phyloP scores from a whole-genome alignment of 2,113 vertebrate genomes.

The Speoplatyrhinus poulsoni region DNA sequence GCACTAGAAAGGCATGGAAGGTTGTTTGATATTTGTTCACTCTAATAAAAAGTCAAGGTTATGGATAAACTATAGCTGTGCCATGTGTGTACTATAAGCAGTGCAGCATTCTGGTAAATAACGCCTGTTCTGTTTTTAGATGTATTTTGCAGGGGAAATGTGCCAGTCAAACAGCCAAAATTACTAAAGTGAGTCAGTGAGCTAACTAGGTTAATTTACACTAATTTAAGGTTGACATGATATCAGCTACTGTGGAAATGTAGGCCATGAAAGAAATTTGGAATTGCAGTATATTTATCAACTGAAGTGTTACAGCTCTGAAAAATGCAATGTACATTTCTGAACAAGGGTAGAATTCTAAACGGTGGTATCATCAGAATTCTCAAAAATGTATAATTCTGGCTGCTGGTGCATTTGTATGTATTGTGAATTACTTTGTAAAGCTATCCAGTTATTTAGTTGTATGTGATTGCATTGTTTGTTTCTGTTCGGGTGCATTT shows the following conservation, averaged over 20 bases:
- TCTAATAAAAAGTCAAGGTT: constrained; percentile 7
- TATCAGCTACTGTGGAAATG: not conserved
- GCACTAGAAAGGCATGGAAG: not conserved
- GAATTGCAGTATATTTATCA: not conserved
- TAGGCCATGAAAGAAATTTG: not conserved
- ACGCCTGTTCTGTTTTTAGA: not conserved
- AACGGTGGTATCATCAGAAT: too few species aligned
- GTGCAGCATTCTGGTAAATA: not conserved
- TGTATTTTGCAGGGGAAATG: not conserved
- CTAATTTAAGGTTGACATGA: not conserved
- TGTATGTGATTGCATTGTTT: not conserved
- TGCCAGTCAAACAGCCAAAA: constrained; percentile 1
- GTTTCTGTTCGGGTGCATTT: too few species aligned
- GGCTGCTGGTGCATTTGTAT: too few species aligned
- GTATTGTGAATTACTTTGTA: too few species aligned
- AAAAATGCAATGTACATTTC: too few species aligned
- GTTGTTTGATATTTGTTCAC: not conserved
- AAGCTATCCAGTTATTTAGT: too few species aligned
- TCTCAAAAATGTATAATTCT: too few species aligned
- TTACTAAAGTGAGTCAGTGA: not conserved
- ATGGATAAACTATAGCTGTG: not conserved
- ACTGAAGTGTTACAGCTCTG: too few species aligned
- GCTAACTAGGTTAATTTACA: not conserved
- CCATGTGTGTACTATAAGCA: not conserved
- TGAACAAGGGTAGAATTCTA: too few species aligned